Conservation (phyloP, 2,888 invertebrate genomes). For the Chrysolina americana region DNA sequence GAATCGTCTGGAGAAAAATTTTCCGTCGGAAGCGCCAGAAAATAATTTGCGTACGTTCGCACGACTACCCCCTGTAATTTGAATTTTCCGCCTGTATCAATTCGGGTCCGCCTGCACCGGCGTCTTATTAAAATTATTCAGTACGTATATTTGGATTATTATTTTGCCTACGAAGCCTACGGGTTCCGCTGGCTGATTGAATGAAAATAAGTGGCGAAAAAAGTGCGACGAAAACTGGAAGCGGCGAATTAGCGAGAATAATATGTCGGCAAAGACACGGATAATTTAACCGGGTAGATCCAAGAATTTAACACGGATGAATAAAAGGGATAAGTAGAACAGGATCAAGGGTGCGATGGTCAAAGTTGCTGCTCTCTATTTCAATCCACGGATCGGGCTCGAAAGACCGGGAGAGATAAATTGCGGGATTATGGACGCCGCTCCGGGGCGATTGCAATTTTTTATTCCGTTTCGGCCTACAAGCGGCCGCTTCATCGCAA, state of each 20-base stretch:
- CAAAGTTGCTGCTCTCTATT: conserved; percentile 63
- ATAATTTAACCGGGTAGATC: conserved; percentile 54
- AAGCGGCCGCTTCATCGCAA: conserved; percentile 32
- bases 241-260: conserved; percentile 48
- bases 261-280: conserved; percentile 52
- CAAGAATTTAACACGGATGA: conserved; percentile 62
- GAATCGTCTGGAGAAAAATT: not conserved
- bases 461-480: conserved; percentile 54
- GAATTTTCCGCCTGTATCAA: conserved; percentile 4
- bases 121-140: conserved; percentile 35
- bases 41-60: not conserved
- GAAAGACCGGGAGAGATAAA: conserved; percentile 59
- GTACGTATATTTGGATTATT: conserved; percentile 26
- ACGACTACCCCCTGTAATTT: conserved; percentile 1
- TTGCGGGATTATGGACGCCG: conserved; percentile 62
- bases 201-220: conserved; percentile 46
- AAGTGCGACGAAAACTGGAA: conserved; percentile 43
- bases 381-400: conserved; percentile 57
- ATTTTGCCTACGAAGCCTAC: conserved; percentile 35
- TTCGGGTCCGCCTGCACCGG: not conserved
- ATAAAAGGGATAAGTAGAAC: conserved; percentile 63
- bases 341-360: conserved; percentile 60
- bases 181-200: conserved; percentile 42
- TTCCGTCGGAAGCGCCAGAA: not conserved
- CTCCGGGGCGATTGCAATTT: conserved; percentile 60